These are phyloP conservation scores for Megaceryle maxima DNA, from an alignment of 2,113 vertebrate genomes.

Conservation along the genomic window DNA sequence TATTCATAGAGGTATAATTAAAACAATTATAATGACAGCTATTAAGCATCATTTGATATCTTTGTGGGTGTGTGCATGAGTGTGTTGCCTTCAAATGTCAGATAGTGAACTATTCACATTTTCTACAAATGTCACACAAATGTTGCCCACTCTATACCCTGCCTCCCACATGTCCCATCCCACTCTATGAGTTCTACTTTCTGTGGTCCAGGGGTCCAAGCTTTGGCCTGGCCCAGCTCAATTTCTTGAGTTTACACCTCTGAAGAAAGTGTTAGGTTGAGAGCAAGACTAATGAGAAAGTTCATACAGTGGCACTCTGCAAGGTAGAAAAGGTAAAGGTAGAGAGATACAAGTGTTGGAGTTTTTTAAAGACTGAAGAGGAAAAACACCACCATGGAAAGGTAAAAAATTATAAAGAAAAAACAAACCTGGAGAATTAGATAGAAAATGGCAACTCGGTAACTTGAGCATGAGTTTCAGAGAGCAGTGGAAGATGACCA, in stretches of 20 bases:
- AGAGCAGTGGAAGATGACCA: not conserved
- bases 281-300: not conserved
- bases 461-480: not conserved
- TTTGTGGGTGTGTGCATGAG: not conserved
- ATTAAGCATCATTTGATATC: not conserved
- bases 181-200: not conserved
- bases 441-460: not conserved
- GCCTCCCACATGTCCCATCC: accelerated
- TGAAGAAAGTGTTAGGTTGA: not conserved
- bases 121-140: not conserved
- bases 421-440: not conserved
- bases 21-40: not conserved
- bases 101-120: not conserved
- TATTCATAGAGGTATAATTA: not conserved
- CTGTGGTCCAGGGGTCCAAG: not conserved
- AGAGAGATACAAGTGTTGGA: not conserved
- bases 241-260: not conserved
- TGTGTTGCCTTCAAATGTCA: not conserved
- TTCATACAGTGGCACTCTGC: not conserved
- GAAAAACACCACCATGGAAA: not conserved
- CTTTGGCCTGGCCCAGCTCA: not conserved
- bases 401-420: not conserved
- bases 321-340: not conserved
- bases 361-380: not conserved
- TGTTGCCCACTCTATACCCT: not conserved